Evolutionary conservation across 2,888 invertebrate species (phyloP), one percentile per base, ranked within the genome.

Genomic region (Hydrotaea cyrtoneurina): DNA sequence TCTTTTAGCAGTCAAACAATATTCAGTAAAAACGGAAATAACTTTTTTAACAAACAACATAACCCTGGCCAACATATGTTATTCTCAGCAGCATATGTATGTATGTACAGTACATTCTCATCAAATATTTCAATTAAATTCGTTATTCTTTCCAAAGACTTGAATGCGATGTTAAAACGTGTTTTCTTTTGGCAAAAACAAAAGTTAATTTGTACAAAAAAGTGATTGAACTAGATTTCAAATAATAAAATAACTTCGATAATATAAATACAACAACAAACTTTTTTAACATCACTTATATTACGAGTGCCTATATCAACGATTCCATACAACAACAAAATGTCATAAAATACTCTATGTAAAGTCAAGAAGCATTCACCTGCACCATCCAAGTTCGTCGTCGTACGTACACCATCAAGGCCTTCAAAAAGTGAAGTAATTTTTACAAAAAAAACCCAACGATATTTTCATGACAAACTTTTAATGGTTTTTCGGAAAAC

Each of bases 141-240:
- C 13, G 10, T 43, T n/a, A n/a, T n/a, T n/a, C n/a, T n/a, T n/a
- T n/a, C n/a, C n/a, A n/a, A n/a, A n/a, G n/a, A n/a, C n/a, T 7
- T 43, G 43, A 43, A 7, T 43, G 10, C 43, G 36, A 3, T 36
- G 36, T 8, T 36, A 23, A 23, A 57, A 57, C 57, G 1, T 21
- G 57, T 57, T 57, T 57, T 21, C 7, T 11, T 57, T 8, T 8
- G 8, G 36, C 57, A 57, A 43, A 8, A 43, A 11, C 23, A 57
- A 57, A 57, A 57, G 11, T 53, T n/a, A n/a, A n/a, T n/a, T n/a
- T n/a, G n/a, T n/a, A n/a, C n/a, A n/a, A 57, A 36, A 57, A 21
- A 59, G 17, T 19, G 17, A 64, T 66, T 66, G 66, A 66, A 36
- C 66, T 66, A 66, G 66, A 39, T 66, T 66, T 43, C 2, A 17